Percentiles rank a stretch among this genome's conserved stretches.
Evolutionary conservation across 2,113 vertebrate genomes (phyloP).

Genomic region (Excalfactoria chinensis): DNA sequence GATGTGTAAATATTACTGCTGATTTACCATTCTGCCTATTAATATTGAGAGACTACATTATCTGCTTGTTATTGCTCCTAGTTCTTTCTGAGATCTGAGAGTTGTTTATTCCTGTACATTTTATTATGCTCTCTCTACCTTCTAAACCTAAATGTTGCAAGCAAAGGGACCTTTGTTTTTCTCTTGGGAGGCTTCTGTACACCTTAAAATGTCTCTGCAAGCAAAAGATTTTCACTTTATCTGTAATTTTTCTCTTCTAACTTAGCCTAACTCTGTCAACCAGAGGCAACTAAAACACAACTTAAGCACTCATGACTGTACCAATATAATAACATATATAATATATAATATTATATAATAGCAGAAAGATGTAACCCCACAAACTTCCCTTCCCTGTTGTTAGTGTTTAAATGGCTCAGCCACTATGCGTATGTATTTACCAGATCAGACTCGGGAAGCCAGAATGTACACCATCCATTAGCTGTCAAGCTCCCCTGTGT

Average conservation of each 20-base stretch:
- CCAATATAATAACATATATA: fast-evolving
- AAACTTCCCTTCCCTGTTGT: background rate
- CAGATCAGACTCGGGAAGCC: background rate
- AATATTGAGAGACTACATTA: background rate
- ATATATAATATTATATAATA: no score
- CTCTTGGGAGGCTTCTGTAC: background rate
- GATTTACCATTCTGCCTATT: background rate
- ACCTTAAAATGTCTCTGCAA: background rate
- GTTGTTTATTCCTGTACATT: background rate
- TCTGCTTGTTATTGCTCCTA: background rate
- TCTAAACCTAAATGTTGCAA: background rate
- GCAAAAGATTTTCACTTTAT: background rate
- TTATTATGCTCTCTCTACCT: background rate
- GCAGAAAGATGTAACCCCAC: background rate
- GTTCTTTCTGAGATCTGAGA: background rate
- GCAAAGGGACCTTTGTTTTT: background rate
- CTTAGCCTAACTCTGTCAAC: background rate
- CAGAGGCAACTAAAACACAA: background rate
- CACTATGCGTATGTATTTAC: background rate
- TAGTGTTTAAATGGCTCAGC: background rate
- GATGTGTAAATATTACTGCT: background rate
- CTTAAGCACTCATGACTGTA: background rate
- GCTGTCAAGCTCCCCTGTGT: background rate
- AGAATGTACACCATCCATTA: constrained; percentile 7
- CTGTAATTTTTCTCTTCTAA: background rate